Conservation (phyloP, 2,797 vertebrate species). For the Mormyrops attenuatus region DNA sequence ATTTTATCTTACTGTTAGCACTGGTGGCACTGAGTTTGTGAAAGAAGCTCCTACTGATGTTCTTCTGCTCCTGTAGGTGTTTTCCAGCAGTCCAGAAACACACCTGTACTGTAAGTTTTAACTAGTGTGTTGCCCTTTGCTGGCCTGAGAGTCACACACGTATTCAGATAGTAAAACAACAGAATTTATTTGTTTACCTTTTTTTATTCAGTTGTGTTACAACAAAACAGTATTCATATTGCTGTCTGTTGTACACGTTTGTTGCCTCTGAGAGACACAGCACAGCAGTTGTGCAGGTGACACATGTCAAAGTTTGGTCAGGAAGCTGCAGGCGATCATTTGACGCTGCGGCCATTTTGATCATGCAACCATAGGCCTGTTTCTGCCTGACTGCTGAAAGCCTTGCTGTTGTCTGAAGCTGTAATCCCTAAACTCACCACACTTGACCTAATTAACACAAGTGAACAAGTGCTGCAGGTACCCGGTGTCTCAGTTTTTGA, state of each 20-base stretch:
- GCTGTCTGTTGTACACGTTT: neutral
- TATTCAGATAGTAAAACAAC: neutral
- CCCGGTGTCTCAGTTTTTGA: neutral
- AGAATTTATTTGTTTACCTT: neutral
- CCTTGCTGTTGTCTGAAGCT: neutral
- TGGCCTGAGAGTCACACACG: neutral
- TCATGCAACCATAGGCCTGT: neutral
- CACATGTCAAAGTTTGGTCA: neutral
- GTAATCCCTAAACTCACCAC: neutral
- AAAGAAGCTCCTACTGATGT: neutral
- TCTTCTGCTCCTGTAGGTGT: neutral
- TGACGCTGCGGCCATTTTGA: neutral
- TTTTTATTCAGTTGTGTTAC: neutral
- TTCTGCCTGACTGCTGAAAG: neutral
- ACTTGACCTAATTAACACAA: neutral
- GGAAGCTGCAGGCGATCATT: neutral
- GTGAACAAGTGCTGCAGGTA: neutral
- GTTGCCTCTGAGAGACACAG: neutral
- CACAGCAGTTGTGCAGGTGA: neutral
- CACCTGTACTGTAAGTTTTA: neutral
- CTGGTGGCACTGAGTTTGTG: neutral
- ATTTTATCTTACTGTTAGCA: neutral
- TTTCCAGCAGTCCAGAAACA: neutral
- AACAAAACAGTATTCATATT: neutral
- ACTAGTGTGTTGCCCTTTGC: neutral